These are phyloP conservation scores for Heterodera schachtii DNA, from an alignment of 1,140 invertebrate species.

Conservation along the genomic window DNA sequence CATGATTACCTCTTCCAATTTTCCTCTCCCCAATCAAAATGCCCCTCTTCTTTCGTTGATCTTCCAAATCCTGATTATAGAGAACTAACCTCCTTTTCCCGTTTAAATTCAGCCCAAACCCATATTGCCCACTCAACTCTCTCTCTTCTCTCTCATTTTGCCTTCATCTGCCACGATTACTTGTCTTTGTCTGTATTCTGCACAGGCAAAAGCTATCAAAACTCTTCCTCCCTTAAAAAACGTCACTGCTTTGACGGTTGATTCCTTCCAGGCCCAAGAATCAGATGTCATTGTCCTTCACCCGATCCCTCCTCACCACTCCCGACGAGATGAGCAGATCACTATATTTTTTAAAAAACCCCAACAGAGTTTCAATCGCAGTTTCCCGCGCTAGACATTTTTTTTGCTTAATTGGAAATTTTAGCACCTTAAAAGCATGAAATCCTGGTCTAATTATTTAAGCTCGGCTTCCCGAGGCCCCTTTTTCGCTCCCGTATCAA, in stretches of 20 bases:
- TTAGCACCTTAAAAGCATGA: neutral
- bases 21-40: neutral
- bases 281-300: neutral
- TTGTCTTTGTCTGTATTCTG: neutral
- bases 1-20: neutral
- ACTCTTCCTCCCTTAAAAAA: neutral
- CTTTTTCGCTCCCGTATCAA: no score
- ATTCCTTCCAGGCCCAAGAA: neutral
- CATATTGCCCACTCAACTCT: neutral
- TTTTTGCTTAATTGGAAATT: neutral
- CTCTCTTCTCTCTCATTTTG: neutral
- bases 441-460: neutral
- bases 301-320: neutral
- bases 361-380: neutral
- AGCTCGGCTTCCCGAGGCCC: no score
- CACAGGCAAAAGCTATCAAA: neutral
- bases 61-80: neutral
- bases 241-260: neutral
- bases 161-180: neutral
- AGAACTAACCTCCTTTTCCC: neutral
- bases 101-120: neutral
- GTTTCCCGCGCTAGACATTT: neutral
- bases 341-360: neutral
- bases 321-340: neutral
- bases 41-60: conserved; percentile 1